These are phyloP conservation scores for Diaprepes abbreviatus DNA, from an alignment of 2,888 invertebrate species.

Conservation along the genomic window DNA sequence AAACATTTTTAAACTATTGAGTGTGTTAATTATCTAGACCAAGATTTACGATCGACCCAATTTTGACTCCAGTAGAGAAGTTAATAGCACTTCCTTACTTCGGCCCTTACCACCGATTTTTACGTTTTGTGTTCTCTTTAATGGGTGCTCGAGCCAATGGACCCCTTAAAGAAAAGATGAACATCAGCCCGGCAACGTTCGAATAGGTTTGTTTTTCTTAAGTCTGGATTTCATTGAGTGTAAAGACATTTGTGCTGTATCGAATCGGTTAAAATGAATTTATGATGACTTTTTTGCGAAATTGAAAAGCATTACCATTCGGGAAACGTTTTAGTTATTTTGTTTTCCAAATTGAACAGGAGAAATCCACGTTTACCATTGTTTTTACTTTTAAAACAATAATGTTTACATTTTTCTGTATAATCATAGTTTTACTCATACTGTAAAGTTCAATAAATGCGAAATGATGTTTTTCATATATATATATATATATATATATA, in stretches of 20 bases:
- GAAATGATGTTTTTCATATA: background rate
- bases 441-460: slow-evolving; percentile 1
- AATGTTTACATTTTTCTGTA: slow-evolving; percentile 10
- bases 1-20: slow-evolving; percentile 29
- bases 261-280: slow-evolving; percentile 19
- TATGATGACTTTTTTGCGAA: slow-evolving; percentile 23
- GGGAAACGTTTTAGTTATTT: slow-evolving; percentile 18
- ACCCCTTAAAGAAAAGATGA: slow-evolving; percentile 31
- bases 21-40: slow-evolving; percentile 28
- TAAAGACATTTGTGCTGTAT: slow-evolving; percentile 22
- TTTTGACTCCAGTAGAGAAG: slow-evolving; percentile 26
- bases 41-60: slow-evolving; percentile 29
- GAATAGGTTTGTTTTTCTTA: slow-evolving; percentile 33
- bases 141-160: slow-evolving; percentile 32
- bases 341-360: slow-evolving; percentile 15
- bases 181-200: slow-evolving; percentile 28
- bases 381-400: slow-evolving; percentile 17
- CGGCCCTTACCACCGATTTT: slow-evolving; percentile 23
- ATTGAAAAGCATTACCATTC: slow-evolving; percentile 3
- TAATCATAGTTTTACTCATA: background rate
- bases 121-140: slow-evolving; percentile 33
- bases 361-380: slow-evolving; percentile 3
- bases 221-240: slow-evolving; percentile 36
- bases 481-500: too few relatives aligned
- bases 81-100: slow-evolving; percentile 36